Evolutionary conservation across 1,140 invertebrate genomes (phyloP), one percentile per base, ranked within the genome.

Genomic region (Hyles euphorbiae): DNA sequence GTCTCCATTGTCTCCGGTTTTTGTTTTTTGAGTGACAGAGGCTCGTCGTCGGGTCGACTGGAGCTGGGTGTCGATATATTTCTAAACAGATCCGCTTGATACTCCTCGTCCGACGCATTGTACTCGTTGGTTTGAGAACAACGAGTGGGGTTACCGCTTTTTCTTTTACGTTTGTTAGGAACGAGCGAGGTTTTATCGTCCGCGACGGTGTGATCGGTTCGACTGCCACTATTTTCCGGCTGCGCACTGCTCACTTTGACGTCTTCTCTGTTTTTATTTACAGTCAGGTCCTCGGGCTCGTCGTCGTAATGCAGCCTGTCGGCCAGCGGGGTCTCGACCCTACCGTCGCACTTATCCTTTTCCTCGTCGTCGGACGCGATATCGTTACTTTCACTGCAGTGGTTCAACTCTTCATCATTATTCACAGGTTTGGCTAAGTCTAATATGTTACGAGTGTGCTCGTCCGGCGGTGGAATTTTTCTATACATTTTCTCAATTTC

Each of bases 111-210:
- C 0, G 93, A 94, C 7, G 83, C 76, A 67, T 74, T 89, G 48
- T 88, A 87, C 62, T 93, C 93, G 45, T 92, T 91, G 5, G 90
- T 91, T 48, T 94, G 90, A 2, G 95, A 93, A 85, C 95, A 96
- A 63, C 95, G 90, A 0, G 95, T 97, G 1, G 96, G 96, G 79
- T 97, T 96, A 70, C 95, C 95, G 69, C 94, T 96, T 83, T 98
- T 98, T 48, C 96, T 90, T 81, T 97, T 96, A 64, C 96, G 87
- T 63, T 92, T 92, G 74, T 91, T 92, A 32, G 90, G 91, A 68
- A 90, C 90, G 65, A 82, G 65, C 53, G 78, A 76, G 33, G 71
- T 73, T 69, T 90, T 90, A 53, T 88, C 84, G 33, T 89, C 84
- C 5, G 72, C 61, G 55, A 55, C 72, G 72, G 74, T 72, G 72